Evolutionary conservation across 2,113 vertebrate genomes (phyloP), one percentile per base, ranked within the genome.

Genomic region (Probosciger aterrimus): DNA sequence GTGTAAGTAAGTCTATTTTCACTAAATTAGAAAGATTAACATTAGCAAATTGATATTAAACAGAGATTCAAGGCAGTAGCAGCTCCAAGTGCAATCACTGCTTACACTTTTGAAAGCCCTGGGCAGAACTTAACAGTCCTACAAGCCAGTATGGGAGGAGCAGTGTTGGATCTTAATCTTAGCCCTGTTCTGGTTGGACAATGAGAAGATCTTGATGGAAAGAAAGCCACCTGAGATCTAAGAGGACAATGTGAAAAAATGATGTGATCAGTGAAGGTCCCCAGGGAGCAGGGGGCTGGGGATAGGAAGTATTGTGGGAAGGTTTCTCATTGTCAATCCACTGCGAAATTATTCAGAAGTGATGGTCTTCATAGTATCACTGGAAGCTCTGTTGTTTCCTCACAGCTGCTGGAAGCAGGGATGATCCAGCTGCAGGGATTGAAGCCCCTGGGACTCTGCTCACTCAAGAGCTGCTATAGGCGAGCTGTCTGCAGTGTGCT

Each of bases 271-370:
- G 20, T 19, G 86, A 27, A 59, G 35, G 19, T 63, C 6, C 12
- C 35, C 43, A 59, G 31, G 0, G 2, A 49, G 31, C 41, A 24
- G 11, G 28, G 7, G 27, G 30, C 46, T 85, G 50, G 17, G n/a
- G 46, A 3, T 2, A 1, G 50, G 24, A 31, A 25, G 8, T 2
- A 0, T 3, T 6, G 1, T 5, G 41, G 37, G 37, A 50, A 59
- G 35, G 28, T 71, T 75, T 90, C 47, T n/a, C 10, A 1, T 78
- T 70, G 59, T 41, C 47, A n/a, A 14, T 39, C 7, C 12, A 1
- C 15, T 17, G 11, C 49, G 75, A 52, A 70, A 30, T 77, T n/a
- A 14, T 9, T 69, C 53, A 57, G 78, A 24, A n/a, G 17, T 9
- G 23, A 30, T 18, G 53, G 15, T 18, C 46, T 63, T 39, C 2